Base-by-base conservation (phyloP, 2,888 invertebrate species). In the Ophonus ardosiacus region DNA sequence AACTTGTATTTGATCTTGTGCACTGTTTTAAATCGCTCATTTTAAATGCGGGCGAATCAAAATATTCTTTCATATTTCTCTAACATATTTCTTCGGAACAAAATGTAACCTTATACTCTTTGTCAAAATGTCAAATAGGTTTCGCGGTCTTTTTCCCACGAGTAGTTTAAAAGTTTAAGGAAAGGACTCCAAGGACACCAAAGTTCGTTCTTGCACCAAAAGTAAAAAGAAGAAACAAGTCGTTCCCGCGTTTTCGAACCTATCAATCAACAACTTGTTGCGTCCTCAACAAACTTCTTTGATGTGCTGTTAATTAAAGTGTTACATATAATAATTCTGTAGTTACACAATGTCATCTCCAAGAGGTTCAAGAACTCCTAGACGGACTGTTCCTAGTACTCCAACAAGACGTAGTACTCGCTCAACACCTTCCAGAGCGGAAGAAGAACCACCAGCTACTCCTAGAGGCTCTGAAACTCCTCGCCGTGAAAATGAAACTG, bases 311-410 rank as follows among this genome's bases (percentile, higher is more conserved):
- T 74, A 17, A 8, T 65, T 65, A 6, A 65, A 61, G 61, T 71
- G 43, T 56, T 17, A 76, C 2, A n/a, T 10, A 31, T 40, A 40
- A 40, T 71, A 15, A 43, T 51, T 43, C 5, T 76, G 63, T 56
- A 15, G 76, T 31, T 59, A 40, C n/a, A 65, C 21, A 51, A 85
- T 85, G 85, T 85, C 85, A 4, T 85, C 85, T 57, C 85, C 85
- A 18, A 84, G 86, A 83, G 87, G 86, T n/a, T 86, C 87, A 57
- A 40, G 86, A 74, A 87, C 88, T 7, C 88, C 88, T 43, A 81
- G 86, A 31, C 80, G 76, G n/a, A 86, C 86, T 57, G 85, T 71
- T 51, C 59, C 86, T 13, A 57, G 79, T 51, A 87, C 87, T 8
- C 87, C 87, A 81, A 85, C 86, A 61, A 71, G 84, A 86, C 86